These are phyloP conservation scores for Syngnathus floridae DNA, from an alignment of 2,113 vertebrate species.

Conservation along the genomic window DNA sequence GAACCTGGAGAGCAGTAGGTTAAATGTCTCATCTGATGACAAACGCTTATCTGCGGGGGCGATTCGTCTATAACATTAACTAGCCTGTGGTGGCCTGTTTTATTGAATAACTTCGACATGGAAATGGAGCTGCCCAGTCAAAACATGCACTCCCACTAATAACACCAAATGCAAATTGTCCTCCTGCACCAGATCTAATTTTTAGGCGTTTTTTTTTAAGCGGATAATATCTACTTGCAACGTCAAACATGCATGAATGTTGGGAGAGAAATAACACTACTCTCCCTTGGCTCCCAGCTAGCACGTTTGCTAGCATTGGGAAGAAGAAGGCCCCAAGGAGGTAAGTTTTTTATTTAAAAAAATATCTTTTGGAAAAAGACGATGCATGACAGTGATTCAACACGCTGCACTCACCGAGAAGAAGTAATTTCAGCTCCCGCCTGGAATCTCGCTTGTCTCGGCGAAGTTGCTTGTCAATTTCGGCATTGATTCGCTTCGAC, in stretches of 20 bases:
- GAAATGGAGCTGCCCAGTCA: constrained; percentile 3
- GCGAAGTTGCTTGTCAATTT: constrained; percentile 95
- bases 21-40: background rate
- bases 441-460: constrained; percentile 92
- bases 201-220: background rate
- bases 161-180: background rate
- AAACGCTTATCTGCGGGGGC: constrained; percentile 6
- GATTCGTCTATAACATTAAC: constrained; percentile 5
- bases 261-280: background rate
- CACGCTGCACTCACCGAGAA: constrained; percentile 76
- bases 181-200: background rate
- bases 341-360: constrained; percentile 18
- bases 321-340: constrained; percentile 50
- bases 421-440: constrained; percentile 88
- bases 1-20: background rate
- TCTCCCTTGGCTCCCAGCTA: constrained; percentile 9
- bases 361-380: background rate
- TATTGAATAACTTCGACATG: background rate
- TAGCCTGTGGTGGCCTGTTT: constrained; percentile 38
- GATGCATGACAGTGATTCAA: constrained; percentile 16
- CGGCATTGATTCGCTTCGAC: constrained; percentile 96
- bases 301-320: constrained; percentile 52
- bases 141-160: constrained; percentile 4
- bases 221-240: background rate
- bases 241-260: constrained; percentile 10